A percentile compares a stretch with the other conserved stretches of the same genome.
Conservation (phyloP, 2,113 vertebrate genomes). For the Cyrtonyx montezumae region DNA sequence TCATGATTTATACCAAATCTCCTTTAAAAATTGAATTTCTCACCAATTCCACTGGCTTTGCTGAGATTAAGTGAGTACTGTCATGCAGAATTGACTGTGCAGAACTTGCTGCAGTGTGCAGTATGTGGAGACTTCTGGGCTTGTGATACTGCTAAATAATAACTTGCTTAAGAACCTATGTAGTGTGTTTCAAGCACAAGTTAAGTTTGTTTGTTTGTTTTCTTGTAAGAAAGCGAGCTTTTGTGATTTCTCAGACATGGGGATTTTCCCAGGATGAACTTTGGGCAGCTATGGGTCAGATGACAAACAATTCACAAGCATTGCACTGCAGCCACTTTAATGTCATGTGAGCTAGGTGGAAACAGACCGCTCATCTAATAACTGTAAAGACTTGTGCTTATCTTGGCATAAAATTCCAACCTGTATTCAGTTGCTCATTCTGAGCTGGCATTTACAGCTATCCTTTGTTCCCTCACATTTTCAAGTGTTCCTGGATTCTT, state of each 20-base stretch:
- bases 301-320: background rate
- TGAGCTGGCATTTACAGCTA: fast-evolving
- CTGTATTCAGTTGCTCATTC: background rate
- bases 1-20: background rate
- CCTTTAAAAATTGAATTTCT: background rate
- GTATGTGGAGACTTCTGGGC: background rate
- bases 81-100: background rate
- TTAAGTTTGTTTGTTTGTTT: background rate
- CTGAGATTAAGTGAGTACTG: background rate
- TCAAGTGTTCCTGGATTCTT: background rate
- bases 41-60: background rate
- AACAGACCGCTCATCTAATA: background rate
- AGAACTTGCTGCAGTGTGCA: background rate
- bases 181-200: background rate
- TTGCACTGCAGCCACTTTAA: background rate
- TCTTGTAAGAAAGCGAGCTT: background rate
- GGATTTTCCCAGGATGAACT: background rate
- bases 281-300: background rate
- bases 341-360: background rate
- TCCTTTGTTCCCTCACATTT: background rate
- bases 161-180: background rate
- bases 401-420: background rate
- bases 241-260: background rate
- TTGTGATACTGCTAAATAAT: background rate
- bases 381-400: background rate